phyloP scores from a whole-genome alignment of 2,113 vertebrate species.

The Microcebus ravelobensis region DNA sequence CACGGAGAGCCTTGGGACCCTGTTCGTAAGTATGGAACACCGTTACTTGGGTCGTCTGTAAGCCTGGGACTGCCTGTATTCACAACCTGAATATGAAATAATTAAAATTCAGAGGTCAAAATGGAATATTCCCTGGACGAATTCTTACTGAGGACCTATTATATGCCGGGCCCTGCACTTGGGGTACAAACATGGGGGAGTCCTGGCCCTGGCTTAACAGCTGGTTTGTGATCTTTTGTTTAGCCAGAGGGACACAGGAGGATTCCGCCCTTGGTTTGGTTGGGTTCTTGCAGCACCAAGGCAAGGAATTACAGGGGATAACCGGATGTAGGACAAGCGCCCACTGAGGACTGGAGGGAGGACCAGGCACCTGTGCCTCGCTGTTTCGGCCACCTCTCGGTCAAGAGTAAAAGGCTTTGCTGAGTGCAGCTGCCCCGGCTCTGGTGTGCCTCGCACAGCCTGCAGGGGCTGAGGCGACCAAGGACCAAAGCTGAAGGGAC shows the following conservation, averaged over 20 bases:
- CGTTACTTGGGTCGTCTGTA: too few relatives aligned
- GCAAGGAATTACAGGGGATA: background rate
- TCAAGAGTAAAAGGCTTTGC: background rate
- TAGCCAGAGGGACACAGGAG: background rate
- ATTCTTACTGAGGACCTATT: background rate
- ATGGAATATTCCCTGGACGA: background rate
- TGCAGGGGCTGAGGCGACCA: background rate
- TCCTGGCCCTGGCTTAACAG: background rate
- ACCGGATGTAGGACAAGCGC: background rate
- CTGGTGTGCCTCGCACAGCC: too few relatives aligned
- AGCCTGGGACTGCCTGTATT: too few relatives aligned
- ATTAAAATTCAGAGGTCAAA: conserved; percentile 7
- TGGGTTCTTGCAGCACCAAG: background rate
- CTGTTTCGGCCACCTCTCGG: background rate
- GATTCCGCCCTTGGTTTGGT: background rate
- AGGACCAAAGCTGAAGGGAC: background rate
- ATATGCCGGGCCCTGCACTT: background rate
- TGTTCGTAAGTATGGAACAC: too few relatives aligned
- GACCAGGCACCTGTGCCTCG: too few relatives aligned
- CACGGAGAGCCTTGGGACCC: too few relatives aligned
- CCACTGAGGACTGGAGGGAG: background rate
- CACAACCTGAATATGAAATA: background rate
- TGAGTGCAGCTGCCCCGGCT: background rate
- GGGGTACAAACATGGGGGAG: background rate
- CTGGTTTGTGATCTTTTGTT: background rate